Percentiles rank a stretch among this genome's conserved stretches.
phyloP scores from a whole-genome alignment of 2,113 vertebrate genomes.

The Uropsilus gracilis region DNA sequence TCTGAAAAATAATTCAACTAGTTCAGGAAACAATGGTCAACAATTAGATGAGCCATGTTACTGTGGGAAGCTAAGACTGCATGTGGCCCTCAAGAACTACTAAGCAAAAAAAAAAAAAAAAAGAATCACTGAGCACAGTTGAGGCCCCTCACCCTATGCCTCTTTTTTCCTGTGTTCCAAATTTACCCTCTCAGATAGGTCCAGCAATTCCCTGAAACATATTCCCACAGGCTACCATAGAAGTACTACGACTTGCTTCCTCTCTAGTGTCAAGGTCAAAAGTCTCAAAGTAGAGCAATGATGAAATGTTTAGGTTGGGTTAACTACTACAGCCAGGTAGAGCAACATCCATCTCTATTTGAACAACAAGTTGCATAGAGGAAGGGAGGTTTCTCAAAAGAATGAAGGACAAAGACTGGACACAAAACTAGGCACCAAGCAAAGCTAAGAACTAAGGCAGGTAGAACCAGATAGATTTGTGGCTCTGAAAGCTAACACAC shows the following conservation, averaged over 20 bases:
- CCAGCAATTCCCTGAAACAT: too few species aligned
- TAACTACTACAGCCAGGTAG: neutral
- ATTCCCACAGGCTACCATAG: neutral
- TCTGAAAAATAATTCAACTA: neutral
- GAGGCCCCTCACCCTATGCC: neutral
- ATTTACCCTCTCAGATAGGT: neutral
- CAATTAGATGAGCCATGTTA: neutral
- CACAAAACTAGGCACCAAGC: neutral
- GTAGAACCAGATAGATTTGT: neutral
- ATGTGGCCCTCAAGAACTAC: neutral
- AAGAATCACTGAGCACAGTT: too few species aligned
- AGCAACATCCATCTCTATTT: neutral
- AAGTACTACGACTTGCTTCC: neutral
- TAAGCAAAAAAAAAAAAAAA: too few species aligned
- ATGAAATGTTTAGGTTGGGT: neutral
- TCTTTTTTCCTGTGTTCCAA: neutral
- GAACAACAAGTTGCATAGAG: neutral
- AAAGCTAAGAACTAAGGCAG: neutral
- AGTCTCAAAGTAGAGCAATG: neutral
- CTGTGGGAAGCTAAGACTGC: neutral
- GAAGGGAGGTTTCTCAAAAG: neutral
- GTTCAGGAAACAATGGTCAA: neutral
- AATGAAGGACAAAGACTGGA: neutral
- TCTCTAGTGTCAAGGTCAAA: neutral
- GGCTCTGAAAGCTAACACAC: neutral